Conservation (phyloP, 2,888 invertebrate species). For the Papilio protenor region DNA sequence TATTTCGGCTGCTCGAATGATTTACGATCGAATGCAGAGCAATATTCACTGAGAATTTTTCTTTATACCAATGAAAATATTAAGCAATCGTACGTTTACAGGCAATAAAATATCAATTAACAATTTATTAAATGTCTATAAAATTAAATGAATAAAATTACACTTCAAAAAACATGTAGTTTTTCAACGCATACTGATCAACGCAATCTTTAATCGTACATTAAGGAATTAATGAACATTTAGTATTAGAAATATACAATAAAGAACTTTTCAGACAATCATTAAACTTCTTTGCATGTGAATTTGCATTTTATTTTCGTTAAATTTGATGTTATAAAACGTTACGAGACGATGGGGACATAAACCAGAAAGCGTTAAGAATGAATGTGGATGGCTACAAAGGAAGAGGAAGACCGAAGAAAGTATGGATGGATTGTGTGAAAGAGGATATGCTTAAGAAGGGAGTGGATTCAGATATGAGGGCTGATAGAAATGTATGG, state of each 20-base stretch:
- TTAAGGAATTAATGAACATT: neutral
- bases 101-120: slow-evolving; percentile 10
- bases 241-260: neutral
- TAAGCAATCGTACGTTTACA: slow-evolving; percentile 15
- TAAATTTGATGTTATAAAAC: too few species aligned
- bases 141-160: neutral
- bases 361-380: too few species aligned
- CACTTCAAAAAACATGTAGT: neutral
- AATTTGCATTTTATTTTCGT: too few species aligned
- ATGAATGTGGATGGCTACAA: too few species aligned
- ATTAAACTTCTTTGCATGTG: neutral
- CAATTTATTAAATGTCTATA: slow-evolving; percentile 1
- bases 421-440: too few species aligned
- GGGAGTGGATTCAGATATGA: too few species aligned
- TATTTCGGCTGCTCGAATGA: slow-evolving; percentile 31
- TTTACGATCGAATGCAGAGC: slow-evolving; percentile 33
- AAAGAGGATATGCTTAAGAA: too few species aligned
- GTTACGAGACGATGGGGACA: too few species aligned
- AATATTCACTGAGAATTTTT: slow-evolving; percentile 31
- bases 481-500: too few species aligned
- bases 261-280: neutral
- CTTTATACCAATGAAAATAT: slow-evolving; percentile 21
- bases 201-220: too few species aligned
- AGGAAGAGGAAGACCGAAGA: too few species aligned
- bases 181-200: neutral